Conservation (phyloP, 2,113 vertebrate species). For the Gambusia affinis region DNA sequence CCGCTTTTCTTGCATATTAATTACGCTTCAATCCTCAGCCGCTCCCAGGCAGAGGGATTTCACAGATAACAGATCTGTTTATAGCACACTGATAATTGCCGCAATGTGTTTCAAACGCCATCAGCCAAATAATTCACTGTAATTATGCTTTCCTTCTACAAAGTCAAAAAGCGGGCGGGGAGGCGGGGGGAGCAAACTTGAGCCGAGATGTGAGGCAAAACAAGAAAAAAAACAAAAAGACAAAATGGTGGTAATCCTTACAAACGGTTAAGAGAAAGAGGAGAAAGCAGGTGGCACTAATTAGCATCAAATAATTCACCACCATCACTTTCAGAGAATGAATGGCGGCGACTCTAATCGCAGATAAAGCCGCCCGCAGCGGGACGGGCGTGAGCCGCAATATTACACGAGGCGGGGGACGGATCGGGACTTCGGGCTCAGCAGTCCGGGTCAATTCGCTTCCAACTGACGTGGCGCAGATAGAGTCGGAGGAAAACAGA, state of each 20-base stretch:
- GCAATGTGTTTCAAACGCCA: slow-evolving; percentile 67
- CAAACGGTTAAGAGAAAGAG: slow-evolving; percentile 20
- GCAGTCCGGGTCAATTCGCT: slow-evolving; percentile 4
- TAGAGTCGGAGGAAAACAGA: no score
- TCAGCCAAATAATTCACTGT: slow-evolving; percentile 61
- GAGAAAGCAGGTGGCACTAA: slow-evolving; percentile 24
- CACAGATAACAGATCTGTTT: slow-evolving; percentile 74
- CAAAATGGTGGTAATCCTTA: slow-evolving; percentile 23
- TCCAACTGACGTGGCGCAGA: neutral
- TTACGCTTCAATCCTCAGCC: slow-evolving; percentile 42
- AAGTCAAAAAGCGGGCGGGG: slow-evolving; percentile 14
- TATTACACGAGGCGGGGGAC: neutral
- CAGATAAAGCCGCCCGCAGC: slow-evolving; percentile 10
- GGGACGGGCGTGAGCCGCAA: slow-evolving; percentile 29
- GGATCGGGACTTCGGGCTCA: slow-evolving; percentile 2
- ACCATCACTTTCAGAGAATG: slow-evolving; percentile 38
- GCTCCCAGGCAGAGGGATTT: slow-evolving; percentile 63
- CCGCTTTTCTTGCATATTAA: slow-evolving; percentile 77
- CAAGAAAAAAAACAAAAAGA: no score
- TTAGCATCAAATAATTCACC: slow-evolving; percentile 32
- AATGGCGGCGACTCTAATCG: slow-evolving; percentile 37
- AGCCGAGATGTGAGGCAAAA: slow-evolving; percentile 10
- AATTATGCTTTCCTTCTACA: slow-evolving; percentile 59
- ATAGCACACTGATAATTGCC: slow-evolving; percentile 61
- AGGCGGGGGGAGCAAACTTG: slow-evolving; percentile 20